phyloP scores from a whole-genome alignment of 2,888 invertebrate genomes.

The Drosophila tripunctata region DNA sequence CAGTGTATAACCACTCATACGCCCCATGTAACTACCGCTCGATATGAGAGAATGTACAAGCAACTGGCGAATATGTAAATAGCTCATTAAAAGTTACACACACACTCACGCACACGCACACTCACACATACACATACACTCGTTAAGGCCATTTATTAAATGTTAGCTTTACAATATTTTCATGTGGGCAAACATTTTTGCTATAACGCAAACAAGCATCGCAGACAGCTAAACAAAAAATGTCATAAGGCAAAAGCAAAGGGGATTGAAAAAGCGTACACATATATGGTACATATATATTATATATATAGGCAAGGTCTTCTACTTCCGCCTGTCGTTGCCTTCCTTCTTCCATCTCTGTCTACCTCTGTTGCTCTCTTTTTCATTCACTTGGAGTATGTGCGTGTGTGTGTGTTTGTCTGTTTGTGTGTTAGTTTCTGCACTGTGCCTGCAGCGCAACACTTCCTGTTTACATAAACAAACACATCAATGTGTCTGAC shows the following conservation, averaged over 20 bases:
- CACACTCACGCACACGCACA: constrained; percentile 7
- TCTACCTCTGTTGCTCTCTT: neutral
- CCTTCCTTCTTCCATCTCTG: neutral
- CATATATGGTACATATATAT: neutral
- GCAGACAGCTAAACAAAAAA: constrained; percentile 46
- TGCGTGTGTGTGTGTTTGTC: no score
- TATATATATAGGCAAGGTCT: constrained; percentile 18
- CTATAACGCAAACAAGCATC: constrained; percentile 60
- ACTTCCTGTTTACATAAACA: constrained; percentile 76
- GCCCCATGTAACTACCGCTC: constrained; percentile 17
- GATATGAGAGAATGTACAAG: neutral
- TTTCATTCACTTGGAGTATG: neutral
- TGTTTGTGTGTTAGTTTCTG: constrained; percentile 43
- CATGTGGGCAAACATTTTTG: constrained; percentile 75
- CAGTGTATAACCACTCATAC: constrained; percentile 36
- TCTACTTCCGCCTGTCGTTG: constrained; percentile 47
- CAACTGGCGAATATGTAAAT: constrained; percentile 39
- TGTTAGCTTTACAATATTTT: constrained; percentile 67
- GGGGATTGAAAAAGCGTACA: neutral
- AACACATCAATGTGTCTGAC: constrained; percentile 73
- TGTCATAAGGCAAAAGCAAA: constrained; percentile 30
- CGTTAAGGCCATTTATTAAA: constrained; percentile 73
- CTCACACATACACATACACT: neutral
- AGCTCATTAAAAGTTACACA: constrained; percentile 64
- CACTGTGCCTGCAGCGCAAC: constrained; percentile 66